Conservation (phyloP, 2,888 invertebrate genomes). For the Lordiphosa fenestrarum region DNA sequence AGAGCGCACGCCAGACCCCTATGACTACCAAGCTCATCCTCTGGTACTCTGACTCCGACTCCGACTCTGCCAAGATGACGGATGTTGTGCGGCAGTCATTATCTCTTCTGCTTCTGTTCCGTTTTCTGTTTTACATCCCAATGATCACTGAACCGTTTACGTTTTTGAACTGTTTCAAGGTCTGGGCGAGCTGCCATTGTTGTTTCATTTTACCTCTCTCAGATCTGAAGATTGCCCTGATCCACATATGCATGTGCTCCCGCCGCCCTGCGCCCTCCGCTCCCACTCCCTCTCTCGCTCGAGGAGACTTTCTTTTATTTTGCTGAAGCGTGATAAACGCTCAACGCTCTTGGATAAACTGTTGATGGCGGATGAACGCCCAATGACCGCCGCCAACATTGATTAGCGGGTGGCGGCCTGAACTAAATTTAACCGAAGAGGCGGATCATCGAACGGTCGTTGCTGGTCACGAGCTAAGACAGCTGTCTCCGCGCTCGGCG, state of each 20-base stretch:
- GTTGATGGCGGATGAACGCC: constrained; percentile 5
- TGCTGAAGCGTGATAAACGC: constrained; percentile 68
- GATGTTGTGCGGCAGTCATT: constrained; percentile 57
- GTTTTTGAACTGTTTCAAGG: constrained; percentile 81
- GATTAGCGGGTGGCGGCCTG: constrained; percentile 12
- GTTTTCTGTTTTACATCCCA: constrained; percentile 69
- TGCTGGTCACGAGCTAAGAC: constrained; percentile 7
- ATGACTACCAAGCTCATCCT: constrained; percentile 48
- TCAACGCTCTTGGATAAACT: constrained; percentile 42
- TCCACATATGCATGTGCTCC: constrained; percentile 3
- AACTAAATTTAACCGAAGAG: constrained; percentile 5
- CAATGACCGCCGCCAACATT: constrained; percentile 4
- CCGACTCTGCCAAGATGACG: constrained; percentile 57
- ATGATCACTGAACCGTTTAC: constrained; percentile 80
- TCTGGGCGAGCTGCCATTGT: constrained; percentile 55
- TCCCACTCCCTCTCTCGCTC: constrained; percentile 4
- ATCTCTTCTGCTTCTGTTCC: constrained; percentile 28
- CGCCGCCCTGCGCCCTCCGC: not conserved
- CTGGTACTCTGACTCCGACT: constrained; percentile 21
- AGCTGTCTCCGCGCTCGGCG: constrained; percentile 7
- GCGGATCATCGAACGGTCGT: too few species aligned
- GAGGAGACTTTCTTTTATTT: constrained; percentile 36
- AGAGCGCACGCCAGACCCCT: constrained; percentile 66
- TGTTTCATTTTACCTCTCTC: not conserved
- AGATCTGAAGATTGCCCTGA: constrained; percentile 9